Base-by-base conservation (phyloP, 1,140 invertebrate species). In the Sinella curviseta region DNA sequence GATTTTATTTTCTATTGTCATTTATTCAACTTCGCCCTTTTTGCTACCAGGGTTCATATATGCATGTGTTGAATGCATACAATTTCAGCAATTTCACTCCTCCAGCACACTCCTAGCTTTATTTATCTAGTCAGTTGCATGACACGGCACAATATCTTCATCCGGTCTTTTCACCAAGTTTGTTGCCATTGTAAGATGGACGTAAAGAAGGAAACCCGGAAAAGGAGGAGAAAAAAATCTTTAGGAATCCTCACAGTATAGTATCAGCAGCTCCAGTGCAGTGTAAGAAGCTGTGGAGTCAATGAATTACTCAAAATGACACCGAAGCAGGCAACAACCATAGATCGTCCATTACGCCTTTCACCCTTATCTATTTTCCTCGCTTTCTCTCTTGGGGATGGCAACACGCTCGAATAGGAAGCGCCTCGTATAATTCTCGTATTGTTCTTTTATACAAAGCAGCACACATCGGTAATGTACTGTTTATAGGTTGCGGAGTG, bases 251-350 rank as follows among this genome's bases (percentile, higher is more conserved):
- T 30, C 8, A 8, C 65, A 4, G 26, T 70, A 48, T 48, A 20
- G 39, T 8, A 12, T 48, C 8, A 8, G 20, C 8, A 20, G 39
- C 39, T 12, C 20, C 8, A 48, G 39, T 48, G 39, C 39, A 48
- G 4, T 70, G 3, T 70, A 31, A 70, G 65, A 70, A 31, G 30
- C 65, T 70, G 8, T 70, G 65, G 26, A 70, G 65, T 70, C 65
- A 70, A 70, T 70, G 65, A 70, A 70, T 70, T 70, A 70, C 65
- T 70, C 65, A 70, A 70, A 70, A 70, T 70, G 65, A 70, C 65
- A 70, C 65, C 65, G 24, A 31, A 70, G 14, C 26, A 33, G 65
- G 65, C 65, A 31, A 70, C 65, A 30, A 33, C 28, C 65, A 70
- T 70, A 70, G 65, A 70, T 70, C 65, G 65, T 70, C 65, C 65